Evolutionary conservation across 2,113 vertebrate species (phyloP).

Genomic region (Chaetorhynchus papuensis): DNA sequence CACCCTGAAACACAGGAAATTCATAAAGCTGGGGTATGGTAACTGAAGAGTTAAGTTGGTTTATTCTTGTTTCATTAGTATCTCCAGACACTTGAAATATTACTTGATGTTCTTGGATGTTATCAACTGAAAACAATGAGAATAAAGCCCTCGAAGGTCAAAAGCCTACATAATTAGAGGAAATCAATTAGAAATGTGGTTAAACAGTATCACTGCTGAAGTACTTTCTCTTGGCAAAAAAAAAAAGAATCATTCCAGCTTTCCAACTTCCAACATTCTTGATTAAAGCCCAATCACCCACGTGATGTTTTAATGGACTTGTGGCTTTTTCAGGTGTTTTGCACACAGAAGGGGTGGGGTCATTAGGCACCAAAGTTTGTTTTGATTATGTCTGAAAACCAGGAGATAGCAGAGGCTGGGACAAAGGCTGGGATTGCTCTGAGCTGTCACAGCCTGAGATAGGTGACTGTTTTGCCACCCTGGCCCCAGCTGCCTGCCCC

Average conservation of each 20-base stretch:
- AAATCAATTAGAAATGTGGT: conserved; percentile 70
- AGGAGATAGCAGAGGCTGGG: background rate
- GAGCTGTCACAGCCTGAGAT: background rate
- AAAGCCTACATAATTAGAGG: conserved; percentile 69
- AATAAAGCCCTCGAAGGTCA: conserved; percentile 66
- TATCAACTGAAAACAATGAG: conserved; percentile 73
- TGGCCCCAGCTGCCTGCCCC: background rate
- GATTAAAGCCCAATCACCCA: background rate
- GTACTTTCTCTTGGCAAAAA: background rate
- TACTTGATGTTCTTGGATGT: conserved; percentile 58
- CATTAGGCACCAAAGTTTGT: background rate
- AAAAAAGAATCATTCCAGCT: background rate
- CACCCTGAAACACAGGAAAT: conserved; percentile 67
- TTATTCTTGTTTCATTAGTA: conserved; percentile 63
- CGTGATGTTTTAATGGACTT: background rate
- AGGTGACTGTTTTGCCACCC: background rate
- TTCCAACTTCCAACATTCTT: background rate
- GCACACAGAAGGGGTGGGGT: background rate
- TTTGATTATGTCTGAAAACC: background rate
- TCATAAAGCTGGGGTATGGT: conserved; percentile 26
- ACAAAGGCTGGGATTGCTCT: background rate
- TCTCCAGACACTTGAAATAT: conserved; percentile 51
- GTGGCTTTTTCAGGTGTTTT: background rate
- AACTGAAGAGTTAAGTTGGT: conserved; percentile 47
- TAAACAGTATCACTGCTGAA: conserved; percentile 33